Conservation (phyloP, 2,113 vertebrate species). For the Mustela nigripes region DNA sequence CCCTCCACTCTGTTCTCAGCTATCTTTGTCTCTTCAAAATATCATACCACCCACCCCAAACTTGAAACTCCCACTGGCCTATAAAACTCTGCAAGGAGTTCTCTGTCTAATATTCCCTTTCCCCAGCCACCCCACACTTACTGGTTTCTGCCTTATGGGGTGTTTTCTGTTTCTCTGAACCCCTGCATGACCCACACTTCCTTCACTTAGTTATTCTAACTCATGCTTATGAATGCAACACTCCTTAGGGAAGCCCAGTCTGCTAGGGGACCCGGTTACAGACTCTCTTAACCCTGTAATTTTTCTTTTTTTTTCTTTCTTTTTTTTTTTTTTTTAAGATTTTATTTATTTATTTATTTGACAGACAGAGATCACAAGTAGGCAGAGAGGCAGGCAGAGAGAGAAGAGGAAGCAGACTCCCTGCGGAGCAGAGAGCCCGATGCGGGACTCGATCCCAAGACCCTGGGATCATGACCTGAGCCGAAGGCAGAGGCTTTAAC, state of each 20-base stretch:
- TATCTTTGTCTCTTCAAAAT: neutral
- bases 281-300: neutral
- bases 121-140: neutral
- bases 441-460: too few species aligned
- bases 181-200: neutral
- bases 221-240: neutral
- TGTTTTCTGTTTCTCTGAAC: neutral
- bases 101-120: neutral
- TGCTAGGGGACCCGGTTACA: too few species aligned
- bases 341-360: too few species aligned
- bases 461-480: too few species aligned
- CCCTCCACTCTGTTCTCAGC: neutral
- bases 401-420: too few species aligned
- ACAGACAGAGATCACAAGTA: too few species aligned
- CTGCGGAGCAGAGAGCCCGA: too few species aligned
- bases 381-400: too few species aligned
- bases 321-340: neutral
- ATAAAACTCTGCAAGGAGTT: neutral
- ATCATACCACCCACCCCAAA: neutral
- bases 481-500: too few species aligned
- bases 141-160: neutral
- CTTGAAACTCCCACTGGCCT: neutral
- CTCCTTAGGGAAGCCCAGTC: neutral
- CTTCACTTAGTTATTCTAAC: neutral
- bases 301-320: neutral